phyloP scores from a whole-genome alignment of 2,797 vertebrate genomes.

The Onychomys arenicola region DNA sequence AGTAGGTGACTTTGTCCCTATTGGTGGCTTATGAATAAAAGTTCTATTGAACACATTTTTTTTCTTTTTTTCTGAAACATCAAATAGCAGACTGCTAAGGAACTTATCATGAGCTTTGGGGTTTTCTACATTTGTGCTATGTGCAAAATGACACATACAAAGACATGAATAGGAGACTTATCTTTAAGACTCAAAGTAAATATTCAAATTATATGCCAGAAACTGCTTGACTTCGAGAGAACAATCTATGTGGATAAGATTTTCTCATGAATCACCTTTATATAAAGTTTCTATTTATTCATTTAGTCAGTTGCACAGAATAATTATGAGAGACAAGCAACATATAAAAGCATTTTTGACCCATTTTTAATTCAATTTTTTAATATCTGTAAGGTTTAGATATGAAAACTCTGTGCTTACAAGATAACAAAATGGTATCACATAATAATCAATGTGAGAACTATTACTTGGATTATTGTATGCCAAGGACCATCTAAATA shows the following conservation, averaged over 20 bases:
- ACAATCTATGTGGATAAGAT: neutral
- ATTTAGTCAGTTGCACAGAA: neutral
- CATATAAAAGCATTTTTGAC: neutral
- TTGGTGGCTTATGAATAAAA: neutral
- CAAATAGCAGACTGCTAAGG: constrained; percentile 15
- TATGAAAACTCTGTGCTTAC: neutral
- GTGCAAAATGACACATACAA: neutral
- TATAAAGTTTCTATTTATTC: constrained; percentile 1
- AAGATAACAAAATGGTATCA: constrained; percentile 22
- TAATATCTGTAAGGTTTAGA: neutral
- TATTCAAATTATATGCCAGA: neutral
- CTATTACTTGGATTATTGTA: neutral
- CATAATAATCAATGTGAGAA: neutral
- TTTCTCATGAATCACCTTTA: neutral
- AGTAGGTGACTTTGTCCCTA: neutral
- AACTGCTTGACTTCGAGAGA: neutral
- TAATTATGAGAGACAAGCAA: neutral
- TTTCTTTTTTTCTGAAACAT: neutral
- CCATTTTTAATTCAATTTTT: neutral
- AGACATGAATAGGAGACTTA: neutral
- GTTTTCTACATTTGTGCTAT: neutral
- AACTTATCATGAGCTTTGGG: neutral
- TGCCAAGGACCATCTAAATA: neutral
- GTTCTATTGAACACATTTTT: neutral
- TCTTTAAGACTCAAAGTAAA: constrained; percentile 25